phyloP scores from a whole-genome alignment of 2,888 invertebrate species.

The Cantharis rustica region DNA sequence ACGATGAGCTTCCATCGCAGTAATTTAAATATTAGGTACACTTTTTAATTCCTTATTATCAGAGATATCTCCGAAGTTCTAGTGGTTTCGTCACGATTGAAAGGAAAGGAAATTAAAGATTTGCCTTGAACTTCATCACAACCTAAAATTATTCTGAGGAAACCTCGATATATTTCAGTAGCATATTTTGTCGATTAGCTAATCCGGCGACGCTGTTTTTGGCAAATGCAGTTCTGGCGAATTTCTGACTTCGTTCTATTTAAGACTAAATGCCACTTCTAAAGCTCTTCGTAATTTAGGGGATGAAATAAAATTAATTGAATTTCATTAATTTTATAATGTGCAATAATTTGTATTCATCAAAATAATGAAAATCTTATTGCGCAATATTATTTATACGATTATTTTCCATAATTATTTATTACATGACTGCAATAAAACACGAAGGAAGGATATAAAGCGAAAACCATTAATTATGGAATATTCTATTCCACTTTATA shows the following conservation, averaged over 20 bases:
- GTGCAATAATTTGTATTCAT: not conserved
- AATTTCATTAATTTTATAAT: not conserved
- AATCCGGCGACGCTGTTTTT: not conserved
- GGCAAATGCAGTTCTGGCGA: not conserved
- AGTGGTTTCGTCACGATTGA: not conserved
- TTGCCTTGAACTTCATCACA: not conserved
- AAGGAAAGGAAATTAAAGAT: not conserved
- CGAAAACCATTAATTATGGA: not conserved
- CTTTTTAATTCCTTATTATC: not conserved
- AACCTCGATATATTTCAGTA: not conserved
- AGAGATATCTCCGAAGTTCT: not conserved
- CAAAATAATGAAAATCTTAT: not conserved
- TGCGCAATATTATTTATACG: not conserved
- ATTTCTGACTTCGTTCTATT: not conserved
- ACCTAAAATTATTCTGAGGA: not conserved
- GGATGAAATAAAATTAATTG: not conserved
- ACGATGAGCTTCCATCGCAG: not conserved
- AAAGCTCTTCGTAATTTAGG: not conserved
- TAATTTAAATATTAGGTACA: not conserved
- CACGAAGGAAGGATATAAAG: not conserved
- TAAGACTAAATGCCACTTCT: not conserved
- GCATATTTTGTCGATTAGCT: not conserved
- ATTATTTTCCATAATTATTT: not conserved
- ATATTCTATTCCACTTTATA: not conserved
- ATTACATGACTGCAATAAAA: not conserved